phyloP scores from a whole-genome alignment of 2,888 invertebrate species.

The Chrysolina oricalcia region DNA sequence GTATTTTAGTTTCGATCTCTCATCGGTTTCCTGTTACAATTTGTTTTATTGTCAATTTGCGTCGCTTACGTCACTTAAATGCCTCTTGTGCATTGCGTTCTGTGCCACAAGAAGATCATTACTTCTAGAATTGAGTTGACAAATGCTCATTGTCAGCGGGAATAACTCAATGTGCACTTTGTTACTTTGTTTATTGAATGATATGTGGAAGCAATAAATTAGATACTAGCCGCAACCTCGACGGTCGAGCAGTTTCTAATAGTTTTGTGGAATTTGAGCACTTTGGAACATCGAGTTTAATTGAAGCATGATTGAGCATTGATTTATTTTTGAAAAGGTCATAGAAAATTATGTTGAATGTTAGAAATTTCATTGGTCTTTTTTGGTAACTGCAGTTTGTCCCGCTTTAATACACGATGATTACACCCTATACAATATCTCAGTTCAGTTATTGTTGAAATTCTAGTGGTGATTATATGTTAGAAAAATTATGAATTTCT shows the following conservation, averaged over 20 bases:
- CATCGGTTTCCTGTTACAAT: conserved; percentile 18
- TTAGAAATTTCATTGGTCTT: too few relatives aligned
- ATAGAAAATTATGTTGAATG: too few relatives aligned
- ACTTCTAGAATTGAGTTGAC: not conserved
- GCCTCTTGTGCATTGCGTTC: not conserved
- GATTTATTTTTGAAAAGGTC: too few relatives aligned
- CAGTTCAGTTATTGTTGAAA: too few relatives aligned
- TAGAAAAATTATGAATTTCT: too few relatives aligned
- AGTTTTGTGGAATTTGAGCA: not conserved
- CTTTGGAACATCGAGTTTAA: too few relatives aligned
- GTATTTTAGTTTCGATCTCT: conserved; percentile 19
- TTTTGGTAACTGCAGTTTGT: too few relatives aligned
- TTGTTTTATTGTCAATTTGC: conserved; percentile 20
- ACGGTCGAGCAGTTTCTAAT: not conserved
- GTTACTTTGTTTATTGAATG: not conserved
- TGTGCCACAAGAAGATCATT: not conserved
- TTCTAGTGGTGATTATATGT: too few relatives aligned
- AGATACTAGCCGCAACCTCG: not conserved
- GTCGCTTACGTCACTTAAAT: not conserved
- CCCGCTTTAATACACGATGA: too few relatives aligned
- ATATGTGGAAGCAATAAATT: not conserved
- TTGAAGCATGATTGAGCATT: too few relatives aligned
- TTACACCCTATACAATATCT: too few relatives aligned
- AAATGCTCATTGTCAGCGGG: not conserved
- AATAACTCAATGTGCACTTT: not conserved